These are phyloP conservation scores for Rhombomys opimus DNA, from an alignment of 2,113 vertebrate genomes.

Conservation along the genomic window DNA sequence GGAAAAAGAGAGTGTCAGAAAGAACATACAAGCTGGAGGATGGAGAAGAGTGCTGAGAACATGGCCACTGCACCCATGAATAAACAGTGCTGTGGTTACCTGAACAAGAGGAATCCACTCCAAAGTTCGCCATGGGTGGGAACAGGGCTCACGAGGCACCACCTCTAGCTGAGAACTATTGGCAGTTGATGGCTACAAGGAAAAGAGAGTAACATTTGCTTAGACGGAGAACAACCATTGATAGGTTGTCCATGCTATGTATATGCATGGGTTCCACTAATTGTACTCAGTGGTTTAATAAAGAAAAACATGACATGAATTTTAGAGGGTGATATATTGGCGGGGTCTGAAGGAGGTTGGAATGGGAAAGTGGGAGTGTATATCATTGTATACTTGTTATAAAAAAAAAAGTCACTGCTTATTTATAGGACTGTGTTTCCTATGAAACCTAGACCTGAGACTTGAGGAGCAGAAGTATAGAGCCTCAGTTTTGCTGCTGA, in stretches of 20 bases:
- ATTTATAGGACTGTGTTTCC: background rate
- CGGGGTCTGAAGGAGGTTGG: background rate
- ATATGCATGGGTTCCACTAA: background rate
- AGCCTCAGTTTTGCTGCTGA: background rate
- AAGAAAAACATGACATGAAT: background rate
- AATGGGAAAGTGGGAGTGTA: background rate
- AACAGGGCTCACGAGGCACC: background rate
- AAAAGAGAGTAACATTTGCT: background rate
- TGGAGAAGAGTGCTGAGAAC: background rate
- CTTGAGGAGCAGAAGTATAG: background rate
- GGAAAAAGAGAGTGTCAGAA: background rate
- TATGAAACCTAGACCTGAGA: background rate
- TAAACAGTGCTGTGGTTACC: background rate
- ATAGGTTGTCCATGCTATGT: background rate
- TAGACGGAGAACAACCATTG: too few relatives aligned
- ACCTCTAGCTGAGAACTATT: background rate
- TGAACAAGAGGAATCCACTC: background rate
- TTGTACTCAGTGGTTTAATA: background rate
- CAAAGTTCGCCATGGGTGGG: background rate
- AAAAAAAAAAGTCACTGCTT: background rate
- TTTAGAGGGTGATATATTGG: background rate
- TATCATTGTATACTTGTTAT: too few relatives aligned
- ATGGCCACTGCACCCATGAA: too few relatives aligned
- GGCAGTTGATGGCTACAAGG: background rate
- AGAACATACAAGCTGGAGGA: background rate